Evolutionary conservation across 2,888 invertebrate species (phyloP).

Genomic region (Rhagophthalmus giganteus): DNA sequence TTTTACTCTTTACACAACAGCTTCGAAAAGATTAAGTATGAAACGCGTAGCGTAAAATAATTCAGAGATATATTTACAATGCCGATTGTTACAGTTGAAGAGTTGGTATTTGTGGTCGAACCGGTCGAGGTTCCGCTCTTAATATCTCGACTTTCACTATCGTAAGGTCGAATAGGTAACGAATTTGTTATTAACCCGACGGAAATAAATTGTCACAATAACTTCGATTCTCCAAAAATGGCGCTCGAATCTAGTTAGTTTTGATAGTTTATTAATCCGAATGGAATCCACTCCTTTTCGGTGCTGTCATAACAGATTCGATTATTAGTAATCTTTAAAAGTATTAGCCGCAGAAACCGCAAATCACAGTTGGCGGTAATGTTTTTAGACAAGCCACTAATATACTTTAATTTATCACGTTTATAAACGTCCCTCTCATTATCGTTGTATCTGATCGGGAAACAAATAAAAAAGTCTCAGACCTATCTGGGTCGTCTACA

Average conservation of each 20-base stretch:
- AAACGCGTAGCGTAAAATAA: neutral
- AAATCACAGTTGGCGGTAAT: conserved; percentile 12
- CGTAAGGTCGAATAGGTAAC: conserved; percentile 41
- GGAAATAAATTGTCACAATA: conserved; percentile 14
- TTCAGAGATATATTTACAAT: conserved; percentile 12
- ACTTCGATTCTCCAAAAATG: conserved; percentile 1
- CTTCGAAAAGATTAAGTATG: too few relatives aligned
- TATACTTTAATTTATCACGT: conserved; percentile 13
- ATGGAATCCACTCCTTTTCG: neutral
- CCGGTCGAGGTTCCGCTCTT: conserved; percentile 41
- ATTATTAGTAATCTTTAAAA: conserved; percentile 3
- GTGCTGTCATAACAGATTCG: neutral
- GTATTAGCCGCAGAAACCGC: conserved; percentile 11
- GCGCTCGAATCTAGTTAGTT: conserved; percentile 1
- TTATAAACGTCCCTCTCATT: conserved; percentile 13
- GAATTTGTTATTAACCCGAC: conserved; percentile 35
- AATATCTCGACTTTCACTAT: conserved; percentile 45
- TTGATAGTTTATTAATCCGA: conserved; percentile 3
- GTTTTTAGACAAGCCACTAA: conserved; percentile 11
- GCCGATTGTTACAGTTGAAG: conserved; percentile 45
- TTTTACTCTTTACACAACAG: too few relatives aligned
- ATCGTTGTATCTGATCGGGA: conserved; percentile 6
- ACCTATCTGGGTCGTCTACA: conserved; percentile 8
- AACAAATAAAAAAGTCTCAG: conserved; percentile 5
- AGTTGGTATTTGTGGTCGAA: conserved; percentile 43